These are phyloP conservation scores for Spinibarbus caldwelli DNA, from an alignment of 2,797 vertebrate genomes.

Conservation along the genomic window DNA sequence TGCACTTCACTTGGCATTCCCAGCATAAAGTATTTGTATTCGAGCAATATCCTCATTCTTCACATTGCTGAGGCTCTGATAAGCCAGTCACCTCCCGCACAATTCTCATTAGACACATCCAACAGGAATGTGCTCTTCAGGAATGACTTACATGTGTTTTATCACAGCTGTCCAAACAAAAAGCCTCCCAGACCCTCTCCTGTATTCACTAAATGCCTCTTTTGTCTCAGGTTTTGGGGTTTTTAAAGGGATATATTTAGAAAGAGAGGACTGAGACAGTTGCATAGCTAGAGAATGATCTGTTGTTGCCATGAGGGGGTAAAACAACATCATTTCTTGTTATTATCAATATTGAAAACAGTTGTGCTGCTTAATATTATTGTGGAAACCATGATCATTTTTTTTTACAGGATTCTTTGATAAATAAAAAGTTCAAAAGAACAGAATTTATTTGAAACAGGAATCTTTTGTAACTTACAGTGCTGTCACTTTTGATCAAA, in stretches of 20 bases:
- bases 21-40: background rate
- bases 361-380: background rate
- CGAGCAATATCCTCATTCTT: conserved; percentile 34
- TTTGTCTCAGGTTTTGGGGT: background rate
- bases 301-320: background rate
- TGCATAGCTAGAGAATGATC: background rate
- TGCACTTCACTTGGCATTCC: background rate
- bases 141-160: conserved; percentile 53
- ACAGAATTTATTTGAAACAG: too few species aligned
- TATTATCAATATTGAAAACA: background rate
- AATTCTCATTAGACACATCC: conserved; percentile 44
- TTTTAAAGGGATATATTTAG: background rate
- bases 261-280: background rate
- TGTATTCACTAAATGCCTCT: background rate
- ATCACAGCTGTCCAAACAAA: conserved; percentile 51
- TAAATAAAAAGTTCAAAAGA: background rate
- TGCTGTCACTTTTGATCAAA: background rate
- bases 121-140: conserved; percentile 40
- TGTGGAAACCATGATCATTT: background rate
- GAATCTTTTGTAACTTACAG: too few species aligned
- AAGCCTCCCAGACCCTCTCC: conserved; percentile 7
- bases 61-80: conserved; percentile 37
- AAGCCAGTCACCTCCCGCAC: conserved; percentile 36
- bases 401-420: background rate
- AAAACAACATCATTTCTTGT: background rate